Conservation (phyloP, 2,888 invertebrate genomes). For the Aleiodes alternator region DNA sequence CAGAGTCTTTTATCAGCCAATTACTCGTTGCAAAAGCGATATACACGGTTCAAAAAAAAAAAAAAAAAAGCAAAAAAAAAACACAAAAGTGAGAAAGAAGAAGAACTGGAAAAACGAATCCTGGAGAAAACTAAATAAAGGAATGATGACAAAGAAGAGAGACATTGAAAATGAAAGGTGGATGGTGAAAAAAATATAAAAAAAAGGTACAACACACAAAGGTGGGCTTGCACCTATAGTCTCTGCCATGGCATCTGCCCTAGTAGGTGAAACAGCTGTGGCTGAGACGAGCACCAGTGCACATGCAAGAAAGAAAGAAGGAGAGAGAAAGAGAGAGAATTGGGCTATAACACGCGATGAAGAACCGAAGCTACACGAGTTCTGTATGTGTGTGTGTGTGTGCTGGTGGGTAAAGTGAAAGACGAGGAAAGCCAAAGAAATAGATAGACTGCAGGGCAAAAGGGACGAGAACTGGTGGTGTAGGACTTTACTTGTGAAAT, state of each 20-base stretch:
- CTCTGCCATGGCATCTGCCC: conserved; percentile 63
- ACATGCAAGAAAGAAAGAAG: conserved; percentile 39
- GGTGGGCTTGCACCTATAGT: conserved; percentile 62
- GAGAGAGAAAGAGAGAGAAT: conserved; percentile 42
- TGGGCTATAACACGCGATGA: conserved; percentile 49
- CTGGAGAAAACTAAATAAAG: conserved; percentile 18
- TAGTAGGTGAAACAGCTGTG: conserved; percentile 67
- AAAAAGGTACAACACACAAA: conserved; percentile 58
- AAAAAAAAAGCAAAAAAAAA: conserved; percentile 39
- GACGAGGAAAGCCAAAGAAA: conserved; percentile 24
- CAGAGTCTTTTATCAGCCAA: conserved; percentile 66
- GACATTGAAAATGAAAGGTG: conserved; percentile 36
- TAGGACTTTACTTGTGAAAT: conserved; percentile 9
- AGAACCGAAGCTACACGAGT: conserved; percentile 33
- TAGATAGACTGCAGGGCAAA: conserved; percentile 48
- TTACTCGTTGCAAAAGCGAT: conserved; percentile 55
- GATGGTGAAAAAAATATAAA: neutral
- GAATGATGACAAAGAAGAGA: conserved; percentile 6
- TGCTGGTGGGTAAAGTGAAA: conserved; percentile 36
- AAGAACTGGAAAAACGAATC: conserved; percentile 12
- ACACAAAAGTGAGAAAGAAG: conserved; percentile 29
- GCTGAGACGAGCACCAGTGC: conserved; percentile 44
- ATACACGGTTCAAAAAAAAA: conserved; percentile 14
- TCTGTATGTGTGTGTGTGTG: conserved; percentile 46
- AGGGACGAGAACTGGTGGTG: conserved; percentile 41